phyloP scores from a whole-genome alignment of 2,888 invertebrate species.

The Lasius fuliginosus region DNA sequence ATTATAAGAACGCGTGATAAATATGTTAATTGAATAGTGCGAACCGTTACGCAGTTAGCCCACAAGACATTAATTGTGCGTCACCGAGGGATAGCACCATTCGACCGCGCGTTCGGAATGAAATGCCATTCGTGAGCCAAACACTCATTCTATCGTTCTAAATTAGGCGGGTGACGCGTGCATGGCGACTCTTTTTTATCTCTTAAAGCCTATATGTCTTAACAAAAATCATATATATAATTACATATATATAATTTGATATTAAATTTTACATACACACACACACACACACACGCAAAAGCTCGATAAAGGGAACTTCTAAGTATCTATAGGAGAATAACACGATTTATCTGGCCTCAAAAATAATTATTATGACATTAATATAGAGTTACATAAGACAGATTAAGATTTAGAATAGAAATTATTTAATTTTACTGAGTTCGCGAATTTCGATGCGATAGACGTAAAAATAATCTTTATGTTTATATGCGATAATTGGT shows the following conservation, averaged over 20 bases:
- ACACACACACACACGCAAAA: background rate
- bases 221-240: background rate
- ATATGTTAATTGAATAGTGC: conserved; percentile 77
- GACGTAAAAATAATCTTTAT: background rate
- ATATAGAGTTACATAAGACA: background rate
- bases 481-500: background rate
- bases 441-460: background rate
- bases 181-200: background rate
- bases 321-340: background rate
- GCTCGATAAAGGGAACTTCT: background rate
- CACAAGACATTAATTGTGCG: conserved; percentile 55
- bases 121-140: conserved; percentile 40
- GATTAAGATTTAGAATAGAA: background rate
- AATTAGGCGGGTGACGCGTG: background rate
- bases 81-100: conserved; percentile 56
- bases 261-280: background rate
- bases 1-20: conserved; percentile 63
- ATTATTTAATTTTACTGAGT: background rate
- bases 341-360: background rate
- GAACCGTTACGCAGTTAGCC: conserved; percentile 72
- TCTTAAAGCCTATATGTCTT: background rate
- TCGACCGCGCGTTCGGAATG: conserved; percentile 46
- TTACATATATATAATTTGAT: background rate
- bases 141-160: background rate
- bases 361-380: background rate